phyloP scores from a whole-genome alignment of 2,888 invertebrate species.

The Dione vanillae region DNA sequence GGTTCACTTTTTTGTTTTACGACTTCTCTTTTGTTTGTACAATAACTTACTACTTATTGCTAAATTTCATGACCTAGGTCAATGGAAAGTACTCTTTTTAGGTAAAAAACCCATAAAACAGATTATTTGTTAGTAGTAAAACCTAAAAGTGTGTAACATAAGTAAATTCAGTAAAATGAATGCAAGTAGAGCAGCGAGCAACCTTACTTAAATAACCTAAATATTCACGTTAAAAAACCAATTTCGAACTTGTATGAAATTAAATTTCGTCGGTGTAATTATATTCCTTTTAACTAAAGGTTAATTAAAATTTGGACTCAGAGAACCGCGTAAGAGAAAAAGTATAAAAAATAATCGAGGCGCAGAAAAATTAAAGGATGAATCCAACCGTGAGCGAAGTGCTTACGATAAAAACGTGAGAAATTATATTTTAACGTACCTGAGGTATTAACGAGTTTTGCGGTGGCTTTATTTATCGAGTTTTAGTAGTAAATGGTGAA shows the following conservation, averaged over 20 bases:
- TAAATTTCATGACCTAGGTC: no score
- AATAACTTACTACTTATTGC: no score
- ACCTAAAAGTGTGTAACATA: no score
- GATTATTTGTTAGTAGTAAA: no score
- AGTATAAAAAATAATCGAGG: conserved; percentile 59
- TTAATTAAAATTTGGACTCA: conserved; percentile 43
- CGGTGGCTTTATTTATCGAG: conserved; percentile 59
- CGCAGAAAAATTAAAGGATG: conserved; percentile 69
- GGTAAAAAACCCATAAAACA: no score
- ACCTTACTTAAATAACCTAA: conserved; percentile 21
- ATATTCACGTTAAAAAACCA: conserved; percentile 18
- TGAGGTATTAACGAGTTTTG: conserved; percentile 67
- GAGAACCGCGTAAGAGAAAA: conserved; percentile 40
- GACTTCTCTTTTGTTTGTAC: no score
- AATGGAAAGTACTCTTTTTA: no score
- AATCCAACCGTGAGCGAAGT: conserved; percentile 70
- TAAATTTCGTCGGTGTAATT: conserved; percentile 34
- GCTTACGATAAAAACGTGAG: conserved; percentile 65
- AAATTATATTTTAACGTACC: conserved; percentile 70
- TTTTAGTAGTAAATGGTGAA: conserved; percentile 15
- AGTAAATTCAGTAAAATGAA: neutral
- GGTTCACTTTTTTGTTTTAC: no score
- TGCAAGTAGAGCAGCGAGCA: neutral
- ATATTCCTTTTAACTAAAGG: conserved; percentile 35
- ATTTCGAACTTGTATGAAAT: conserved; percentile 21